Conservation (phyloP, 2,113 vertebrate genomes). For the Pyrgilauda ruficollis region DNA sequence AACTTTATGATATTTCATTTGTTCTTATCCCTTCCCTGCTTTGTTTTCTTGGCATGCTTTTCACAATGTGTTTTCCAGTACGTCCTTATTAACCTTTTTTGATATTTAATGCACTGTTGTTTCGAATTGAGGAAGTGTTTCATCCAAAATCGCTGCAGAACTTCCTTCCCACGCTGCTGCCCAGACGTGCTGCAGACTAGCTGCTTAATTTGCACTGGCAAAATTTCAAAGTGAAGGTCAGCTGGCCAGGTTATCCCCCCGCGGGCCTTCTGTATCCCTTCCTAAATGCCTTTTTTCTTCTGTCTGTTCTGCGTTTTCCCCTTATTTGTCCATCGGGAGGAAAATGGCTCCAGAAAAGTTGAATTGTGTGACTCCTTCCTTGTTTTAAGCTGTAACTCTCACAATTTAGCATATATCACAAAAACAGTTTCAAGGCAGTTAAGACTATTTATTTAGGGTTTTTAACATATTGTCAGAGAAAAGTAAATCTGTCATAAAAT, state of each 20-base stretch:
- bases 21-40: not conserved
- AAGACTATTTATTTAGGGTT: not conserved
- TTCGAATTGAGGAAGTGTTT: slow-evolving; percentile 47
- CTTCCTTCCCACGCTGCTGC: slow-evolving; percentile 39
- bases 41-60: not conserved
- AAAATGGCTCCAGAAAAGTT: not conserved
- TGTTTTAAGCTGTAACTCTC: not conserved
- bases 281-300: slow-evolving; percentile 35
- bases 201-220: slow-evolving; percentile 58
- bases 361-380: not conserved
- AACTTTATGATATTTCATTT: not conserved
- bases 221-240: slow-evolving; percentile 53
- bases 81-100: not conserved
- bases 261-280: not conserved
- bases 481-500: not conserved
- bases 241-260: slow-evolving; percentile 30
- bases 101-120: not conserved
- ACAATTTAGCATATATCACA: accelerated
- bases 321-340: not conserved
- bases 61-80: not conserved
- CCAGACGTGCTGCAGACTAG: slow-evolving; percentile 24
- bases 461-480: not conserved
- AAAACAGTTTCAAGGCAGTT: not conserved
- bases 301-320: not conserved
- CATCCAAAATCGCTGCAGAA: slow-evolving; percentile 13